Evolutionary conservation across 2,888 invertebrate species (phyloP), one percentile per base, ranked within the genome.

Genomic region (Cerceris rybyensis): DNA sequence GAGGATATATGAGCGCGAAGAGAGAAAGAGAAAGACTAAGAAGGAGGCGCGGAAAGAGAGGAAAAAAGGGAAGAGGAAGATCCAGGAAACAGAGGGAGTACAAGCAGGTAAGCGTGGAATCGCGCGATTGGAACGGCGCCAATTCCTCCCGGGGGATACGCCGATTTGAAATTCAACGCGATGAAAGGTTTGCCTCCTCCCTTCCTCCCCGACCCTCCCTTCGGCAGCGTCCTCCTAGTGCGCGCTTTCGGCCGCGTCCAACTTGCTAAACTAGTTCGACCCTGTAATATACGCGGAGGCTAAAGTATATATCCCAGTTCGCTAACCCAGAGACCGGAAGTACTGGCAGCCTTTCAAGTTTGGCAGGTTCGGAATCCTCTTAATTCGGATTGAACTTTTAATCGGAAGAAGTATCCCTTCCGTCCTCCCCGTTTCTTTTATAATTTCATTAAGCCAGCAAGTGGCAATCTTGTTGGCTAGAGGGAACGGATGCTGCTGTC

Each of bases 51-150:
- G 69, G 58, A 11, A 13, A 7, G 16, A 39, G 2, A 28, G 16
- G 7, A 60, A 67, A 75, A 81, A 74, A 64, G 58, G 61, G 57
- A 61, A 67, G 49, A 60, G 70, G 58, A 77, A 68, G 71, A 70
- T 46, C 55, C 64, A 75, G 71, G 70, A 78, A 79, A 82, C 76
- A 76, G 63, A 67, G 74, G 67, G 77, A 81, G 63, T 52, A 75
- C 74, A 59, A 73, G 85, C 87, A 87, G 85, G 88, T 87, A 85
- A 83, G 80, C 77, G 82, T 77, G 77, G 80, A 83, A 89, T 88
- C 88, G 84, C 88, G 84, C 82, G 87, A 89, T 90, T 90, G 90
- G 90, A 89, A 63, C 70, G 69, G 66, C 73, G 90, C 90, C 90
- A 90, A 84, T 86, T 82, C 75, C 75, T 75, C 72, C 77, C 80